Percentiles rank a stretch among this genome's conserved stretches.
phyloP scores from a whole-genome alignment of 2,113 vertebrate genomes.

The Oenanthe melanoleuca region DNA sequence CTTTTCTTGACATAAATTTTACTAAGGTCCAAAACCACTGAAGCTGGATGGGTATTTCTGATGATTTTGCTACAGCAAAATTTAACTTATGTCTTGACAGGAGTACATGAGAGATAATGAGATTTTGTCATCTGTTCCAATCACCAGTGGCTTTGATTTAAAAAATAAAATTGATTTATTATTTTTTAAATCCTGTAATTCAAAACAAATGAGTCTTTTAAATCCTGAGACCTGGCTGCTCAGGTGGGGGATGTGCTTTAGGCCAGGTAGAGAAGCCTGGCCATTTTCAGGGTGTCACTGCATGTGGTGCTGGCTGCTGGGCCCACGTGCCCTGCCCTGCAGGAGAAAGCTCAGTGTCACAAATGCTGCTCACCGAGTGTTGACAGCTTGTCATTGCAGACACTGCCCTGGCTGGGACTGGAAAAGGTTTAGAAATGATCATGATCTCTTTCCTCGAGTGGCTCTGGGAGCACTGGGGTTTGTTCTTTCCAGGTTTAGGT shows the following conservation, averaged over 20 bases:
- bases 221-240: neutral
- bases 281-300: neutral
- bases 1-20: neutral
- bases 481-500: neutral
- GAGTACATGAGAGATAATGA: neutral
- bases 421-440: neutral
- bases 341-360: neutral
- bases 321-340: neutral
- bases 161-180: neutral
- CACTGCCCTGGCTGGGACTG: neutral
- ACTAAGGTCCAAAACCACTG: neutral
- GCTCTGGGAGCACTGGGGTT: fast-evolving
- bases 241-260: neutral
- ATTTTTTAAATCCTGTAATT: neutral
- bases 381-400: neutral
- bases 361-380: fast-evolving
- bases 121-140: neutral
- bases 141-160: neutral
- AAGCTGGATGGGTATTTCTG: neutral
- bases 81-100: neutral
- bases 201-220: neutral
- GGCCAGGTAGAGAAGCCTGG: neutral
- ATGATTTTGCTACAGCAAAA: neutral
- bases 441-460: neutral
- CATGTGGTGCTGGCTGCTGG: neutral